Percentiles rank a stretch among this genome's conserved stretches.
These are phyloP conservation scores for Cephus runcator DNA, from an alignment of 2,888 invertebrate species.

Conservation along the genomic window DNA sequence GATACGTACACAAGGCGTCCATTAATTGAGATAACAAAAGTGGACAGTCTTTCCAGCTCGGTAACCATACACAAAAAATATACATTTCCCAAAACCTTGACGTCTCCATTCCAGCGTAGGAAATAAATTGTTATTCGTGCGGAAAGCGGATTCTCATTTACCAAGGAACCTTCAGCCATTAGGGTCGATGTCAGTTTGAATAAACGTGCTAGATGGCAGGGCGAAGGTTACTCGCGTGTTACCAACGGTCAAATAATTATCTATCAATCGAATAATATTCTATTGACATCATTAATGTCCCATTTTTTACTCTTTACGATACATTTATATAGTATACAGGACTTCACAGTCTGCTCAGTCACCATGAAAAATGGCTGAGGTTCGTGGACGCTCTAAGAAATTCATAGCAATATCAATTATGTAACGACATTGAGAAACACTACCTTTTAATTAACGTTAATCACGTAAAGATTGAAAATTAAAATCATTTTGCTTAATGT, in stretches of 20 bases:
- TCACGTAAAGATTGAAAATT: not conserved
- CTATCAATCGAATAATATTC: not conserved
- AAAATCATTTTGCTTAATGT: not conserved
- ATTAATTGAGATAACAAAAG: not conserved
- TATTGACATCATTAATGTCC: not conserved
- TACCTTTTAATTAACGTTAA: not conserved
- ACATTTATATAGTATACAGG: not conserved
- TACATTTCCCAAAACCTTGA: slow-evolving; percentile 7
- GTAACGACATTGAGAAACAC: not conserved
- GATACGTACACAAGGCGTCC: not conserved
- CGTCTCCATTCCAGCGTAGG: not conserved
- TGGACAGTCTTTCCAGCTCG: slow-evolving; percentile 2
- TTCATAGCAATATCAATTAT: not conserved
- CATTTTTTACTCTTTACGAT: not conserved
- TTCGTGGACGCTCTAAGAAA: not conserved
- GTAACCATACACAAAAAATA: not conserved
- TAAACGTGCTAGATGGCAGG: not conserved
- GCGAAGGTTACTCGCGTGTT: not conserved
- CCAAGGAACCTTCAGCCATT: not conserved
- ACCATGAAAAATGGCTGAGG: not conserved
- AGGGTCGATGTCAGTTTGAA: not conserved
- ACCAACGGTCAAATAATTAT: not conserved
- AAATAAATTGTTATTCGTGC: not conserved
- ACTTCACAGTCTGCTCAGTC: not conserved
- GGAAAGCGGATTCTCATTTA: not conserved